These are phyloP conservation scores for Hippopotamyrus pictus DNA, from an alignment of 2,797 vertebrate genomes.

Conservation along the genomic window DNA sequence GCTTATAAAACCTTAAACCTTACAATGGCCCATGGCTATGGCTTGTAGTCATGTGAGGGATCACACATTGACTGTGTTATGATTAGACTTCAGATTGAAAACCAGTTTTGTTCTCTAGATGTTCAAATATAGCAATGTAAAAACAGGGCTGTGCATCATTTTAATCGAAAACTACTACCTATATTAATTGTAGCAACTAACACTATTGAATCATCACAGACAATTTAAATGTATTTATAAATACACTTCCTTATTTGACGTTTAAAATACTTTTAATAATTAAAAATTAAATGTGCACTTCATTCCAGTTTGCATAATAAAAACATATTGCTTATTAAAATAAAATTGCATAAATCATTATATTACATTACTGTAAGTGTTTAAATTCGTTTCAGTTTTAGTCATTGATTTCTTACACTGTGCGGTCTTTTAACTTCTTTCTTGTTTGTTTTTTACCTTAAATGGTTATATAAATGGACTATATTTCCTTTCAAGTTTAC, in stretches of 20 bases:
- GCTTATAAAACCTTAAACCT: background rate
- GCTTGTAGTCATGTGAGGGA: background rate
- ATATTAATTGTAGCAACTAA: background rate
- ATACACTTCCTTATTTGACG: background rate
- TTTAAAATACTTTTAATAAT: background rate
- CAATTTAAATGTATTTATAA: background rate
- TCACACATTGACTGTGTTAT: background rate
- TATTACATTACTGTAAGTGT: background rate
- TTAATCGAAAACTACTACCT: background rate
- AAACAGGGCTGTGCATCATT: background rate
- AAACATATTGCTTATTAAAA: background rate
- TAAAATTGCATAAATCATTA: background rate
- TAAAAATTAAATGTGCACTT: background rate
- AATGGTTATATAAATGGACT: background rate
- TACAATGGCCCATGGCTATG: background rate
- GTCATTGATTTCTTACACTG: background rate
- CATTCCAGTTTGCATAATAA: background rate
- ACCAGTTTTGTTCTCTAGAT: background rate
- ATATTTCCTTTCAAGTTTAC: background rate
- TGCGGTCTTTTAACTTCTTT: background rate
- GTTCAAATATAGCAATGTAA: background rate
- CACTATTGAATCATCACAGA: background rate
- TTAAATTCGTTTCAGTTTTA: background rate
- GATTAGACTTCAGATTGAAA: background rate
- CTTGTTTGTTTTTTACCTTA: background rate